A percentile compares a stretch with the other conserved stretches of the same genome.
phyloP scores from a whole-genome alignment of 1,140 invertebrate genomes.

The Aphelenchoides besseyi region DNA sequence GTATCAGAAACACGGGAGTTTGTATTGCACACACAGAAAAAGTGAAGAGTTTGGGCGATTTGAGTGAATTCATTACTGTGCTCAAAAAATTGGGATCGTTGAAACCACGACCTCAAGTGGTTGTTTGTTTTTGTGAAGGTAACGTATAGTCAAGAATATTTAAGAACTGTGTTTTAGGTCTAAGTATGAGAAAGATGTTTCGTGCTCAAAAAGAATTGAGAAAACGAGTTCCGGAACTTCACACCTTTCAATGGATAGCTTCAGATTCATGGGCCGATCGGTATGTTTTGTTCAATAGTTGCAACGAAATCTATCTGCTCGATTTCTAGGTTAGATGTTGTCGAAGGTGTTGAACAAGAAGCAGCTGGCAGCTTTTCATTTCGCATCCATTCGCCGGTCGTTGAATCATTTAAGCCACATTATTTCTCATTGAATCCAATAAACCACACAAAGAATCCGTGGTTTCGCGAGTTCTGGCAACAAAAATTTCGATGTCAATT shows the following conservation, averaged over 20 bases:
- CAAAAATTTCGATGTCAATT: constrained; percentile 71
- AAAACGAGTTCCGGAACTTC: constrained; percentile 33
- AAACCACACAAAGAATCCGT: constrained; percentile 72
- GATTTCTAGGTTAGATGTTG: constrained; percentile 72
- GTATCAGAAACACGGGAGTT: constrained; percentile 68
- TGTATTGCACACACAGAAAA: constrained; percentile 72
- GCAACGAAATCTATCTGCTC: background rate
- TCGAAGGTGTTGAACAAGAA: constrained; percentile 69
- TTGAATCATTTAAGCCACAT: constrained; percentile 71
- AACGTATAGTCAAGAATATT: no score
- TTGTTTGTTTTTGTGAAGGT: constrained; percentile 80
- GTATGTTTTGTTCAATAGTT: constrained; percentile 20
- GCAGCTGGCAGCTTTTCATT: constrained; percentile 75
- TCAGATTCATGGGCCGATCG: constrained; percentile 60
- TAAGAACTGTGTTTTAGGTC: constrained; percentile 80
- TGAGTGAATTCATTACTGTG: constrained; percentile 67
- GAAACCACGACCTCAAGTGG: constrained; percentile 68
- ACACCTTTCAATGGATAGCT: constrained; percentile 59
- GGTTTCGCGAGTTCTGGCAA: constrained; percentile 69
- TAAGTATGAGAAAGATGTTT: constrained; percentile 72
- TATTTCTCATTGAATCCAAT: constrained; percentile 71
- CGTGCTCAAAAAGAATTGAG: constrained; percentile 68
- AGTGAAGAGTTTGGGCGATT: constrained; percentile 56
- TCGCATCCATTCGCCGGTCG: constrained; percentile 72
- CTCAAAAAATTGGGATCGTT: constrained; percentile 70